Base-by-base conservation (phyloP, 1,140 invertebrate genomes). In the Periplaneta americana region DNA sequence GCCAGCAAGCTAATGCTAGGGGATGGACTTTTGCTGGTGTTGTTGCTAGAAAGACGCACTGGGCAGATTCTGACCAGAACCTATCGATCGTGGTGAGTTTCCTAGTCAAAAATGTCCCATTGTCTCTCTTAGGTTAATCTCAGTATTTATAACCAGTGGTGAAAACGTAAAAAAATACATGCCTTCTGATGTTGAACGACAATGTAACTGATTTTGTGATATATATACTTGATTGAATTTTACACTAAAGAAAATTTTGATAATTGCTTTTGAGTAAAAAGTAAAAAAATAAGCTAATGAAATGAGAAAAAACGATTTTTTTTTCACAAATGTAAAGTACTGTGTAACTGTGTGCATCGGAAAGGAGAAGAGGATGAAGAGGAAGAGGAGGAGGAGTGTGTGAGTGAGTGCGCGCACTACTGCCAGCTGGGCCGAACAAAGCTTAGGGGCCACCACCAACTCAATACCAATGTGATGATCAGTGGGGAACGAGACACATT, bases 221-320 rank as follows among this genome's bases (percentile, higher is more conserved):
- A 84, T 83, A 81, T 80, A 82, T 81, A 84, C 81, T 83, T 83
- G 76, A 83, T 83, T 82, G 76, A 83, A 81, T 84, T 84, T 84
- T 84, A 85, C 85, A 85, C 84, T 84, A 84, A 84, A 82, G 84
- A 76, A 85, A 79, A 82, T 85, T 85, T 85, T 85, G 85, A 85
- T 85, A 85, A 84, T 84, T 83, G 82, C 85, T 84, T 84, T 85
- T 83, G 82, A 83, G 79, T 85, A 83, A 84, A 83, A 83, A 77
- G 78, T 82, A 81, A 82, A 82, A 83, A 78, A 82, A n/a, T n/a
- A 84, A 81, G 35, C 33, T 82, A 36, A 81, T 82, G 82, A 84
- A 84, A 84, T 79, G 31, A 75, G 66, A 34, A 34, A 66, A 48
- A n/a, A 80, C 34, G n/a, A 32, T 32, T 31, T 80, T 79, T 79